Evolutionary conservation across 64 coral and sea anemone genomes (phyloP).

Genomic region (Montipora efflorescens): DNA sequence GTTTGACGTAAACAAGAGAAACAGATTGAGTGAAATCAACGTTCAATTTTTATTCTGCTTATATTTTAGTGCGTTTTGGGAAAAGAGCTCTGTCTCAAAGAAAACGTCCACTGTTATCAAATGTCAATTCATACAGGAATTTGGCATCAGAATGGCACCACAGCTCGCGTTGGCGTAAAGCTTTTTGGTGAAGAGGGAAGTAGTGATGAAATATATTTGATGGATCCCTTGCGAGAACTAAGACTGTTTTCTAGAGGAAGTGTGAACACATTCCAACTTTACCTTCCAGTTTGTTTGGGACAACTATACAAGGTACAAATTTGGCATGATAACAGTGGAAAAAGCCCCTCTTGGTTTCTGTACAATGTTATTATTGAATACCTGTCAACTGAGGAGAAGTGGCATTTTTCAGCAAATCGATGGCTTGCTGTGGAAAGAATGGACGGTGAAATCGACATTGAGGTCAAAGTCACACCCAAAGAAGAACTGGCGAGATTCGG

Average conservation of each 20-base stretch:
- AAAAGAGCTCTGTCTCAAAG: background rate
- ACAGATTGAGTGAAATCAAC: too few species aligned
- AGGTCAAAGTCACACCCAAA: conserved; percentile 10
- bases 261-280: conserved; percentile 41
- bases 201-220: conserved; percentile 38
- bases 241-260: conserved; percentile 61
- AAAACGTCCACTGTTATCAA: conserved; percentile 7
- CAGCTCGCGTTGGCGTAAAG: conserved; percentile 28
- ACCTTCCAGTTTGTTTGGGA: conserved; percentile 28
- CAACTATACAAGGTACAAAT: conserved; percentile 42
- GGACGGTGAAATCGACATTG: conserved; percentile 35
- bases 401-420: conserved; percentile 54
- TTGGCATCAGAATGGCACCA: conserved; percentile 63
- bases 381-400: conserved; percentile 21
- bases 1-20: too few species aligned
- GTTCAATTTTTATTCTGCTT: background rate
- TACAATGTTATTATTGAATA: conserved; percentile 33
- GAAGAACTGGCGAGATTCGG: conserved; percentile 47
- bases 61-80: background rate
- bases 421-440: conserved; percentile 63
- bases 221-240: conserved; percentile 10
- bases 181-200: conserved; percentile 29
- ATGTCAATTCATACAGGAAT: conserved; percentile 60
- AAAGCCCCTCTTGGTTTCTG: conserved; percentile 68
- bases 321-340: conserved; percentile 55